Conservation (phyloP, 2,113 vertebrate species). For the Vanacampus margaritifer region DNA sequence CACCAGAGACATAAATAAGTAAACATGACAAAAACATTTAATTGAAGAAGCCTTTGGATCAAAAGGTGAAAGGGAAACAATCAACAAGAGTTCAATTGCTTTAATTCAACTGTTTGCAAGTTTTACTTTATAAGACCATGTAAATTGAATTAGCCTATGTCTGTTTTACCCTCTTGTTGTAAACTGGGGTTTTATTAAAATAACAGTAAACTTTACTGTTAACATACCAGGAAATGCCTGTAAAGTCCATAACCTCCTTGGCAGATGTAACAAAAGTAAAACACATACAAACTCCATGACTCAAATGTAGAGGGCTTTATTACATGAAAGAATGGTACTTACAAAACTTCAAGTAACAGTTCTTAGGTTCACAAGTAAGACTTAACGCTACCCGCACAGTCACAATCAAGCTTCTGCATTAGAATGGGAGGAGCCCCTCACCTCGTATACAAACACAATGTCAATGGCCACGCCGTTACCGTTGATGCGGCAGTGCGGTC, state of each 20-base stretch:
- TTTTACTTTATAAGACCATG: background rate
- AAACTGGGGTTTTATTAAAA: background rate
- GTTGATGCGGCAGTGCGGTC: constrained; percentile 29
- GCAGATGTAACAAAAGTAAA: constrained; percentile 1
- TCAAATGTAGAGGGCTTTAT: constrained; percentile 74
- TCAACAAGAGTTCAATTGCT: background rate
- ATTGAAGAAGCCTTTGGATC: background rate
- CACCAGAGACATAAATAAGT: too few species aligned
- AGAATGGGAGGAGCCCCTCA: constrained; percentile 17
- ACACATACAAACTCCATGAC: constrained; percentile 4
- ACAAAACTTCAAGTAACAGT: constrained; percentile 69
- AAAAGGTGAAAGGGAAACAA: background rate
- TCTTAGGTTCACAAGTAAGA: constrained; percentile 46
- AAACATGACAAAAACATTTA: background rate
- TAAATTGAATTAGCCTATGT: too few species aligned
- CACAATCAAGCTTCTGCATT: constrained; percentile 24
- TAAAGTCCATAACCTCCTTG: background rate
- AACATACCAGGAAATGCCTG: too few species aligned
- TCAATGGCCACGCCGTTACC: constrained; percentile 5
- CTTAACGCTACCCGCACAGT: constrained; percentile 25
- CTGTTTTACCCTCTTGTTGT: background rate
- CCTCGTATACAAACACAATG: background rate
- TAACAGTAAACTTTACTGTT: constrained; percentile 20
- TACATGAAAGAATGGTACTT: constrained; percentile 62
- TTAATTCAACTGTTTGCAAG: background rate